Evolutionary conservation across 1,140 invertebrate species (phyloP), one percentile per base, ranked within the genome.

Genomic region (Pectinophora gossypiella): DNA sequence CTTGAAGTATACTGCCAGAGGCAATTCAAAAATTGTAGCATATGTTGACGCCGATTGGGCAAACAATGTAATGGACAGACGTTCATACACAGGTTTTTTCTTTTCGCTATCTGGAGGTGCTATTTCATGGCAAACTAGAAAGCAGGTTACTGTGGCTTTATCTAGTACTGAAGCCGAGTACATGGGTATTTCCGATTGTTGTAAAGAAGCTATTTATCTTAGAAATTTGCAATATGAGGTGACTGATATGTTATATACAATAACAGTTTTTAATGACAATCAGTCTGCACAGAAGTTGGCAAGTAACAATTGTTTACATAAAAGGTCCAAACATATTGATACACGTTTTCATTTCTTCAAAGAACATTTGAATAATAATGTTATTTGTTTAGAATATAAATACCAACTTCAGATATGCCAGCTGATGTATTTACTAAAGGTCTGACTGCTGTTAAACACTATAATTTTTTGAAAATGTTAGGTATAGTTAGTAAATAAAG

Each of bases 251-350:
- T 9, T 45, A 19, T 51, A 63, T 54, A 44, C n/a, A n/a, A 56
- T 63, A 36, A 36, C 9, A 13, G 15, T 63, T 9, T 56, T 47
- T 50, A 63, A 63, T 59, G 61, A 63, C 51, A 63, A 23, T 56
- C 42, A 48, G 36, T 52, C 53, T 59, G 56, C 56, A 2, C 50
- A 48, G 16, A 56, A 56, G 46, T 44, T 58, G 27, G 53, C 49
- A 16, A n/a, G 40, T 10, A 59, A 62, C 21, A 48, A 48, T 49
- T 45, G 59, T 7, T 56, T 59, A 44, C 56, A 54, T 42, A 59
- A 56, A 43, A 56, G 32, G 35, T 53, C 46, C 23, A 63, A 63
- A 19, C 56, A 63, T 32, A 59, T 63, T 27, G 52, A 59, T 51
- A 51, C 59, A 0, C 55, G 38, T 42, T 56, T 56, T 48, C 61